A percentile compares a stretch with the other conserved stretches of the same genome.
phyloP scores from a whole-genome alignment of 1,140 invertebrate species.

The Tetramorium alpestre region DNA sequence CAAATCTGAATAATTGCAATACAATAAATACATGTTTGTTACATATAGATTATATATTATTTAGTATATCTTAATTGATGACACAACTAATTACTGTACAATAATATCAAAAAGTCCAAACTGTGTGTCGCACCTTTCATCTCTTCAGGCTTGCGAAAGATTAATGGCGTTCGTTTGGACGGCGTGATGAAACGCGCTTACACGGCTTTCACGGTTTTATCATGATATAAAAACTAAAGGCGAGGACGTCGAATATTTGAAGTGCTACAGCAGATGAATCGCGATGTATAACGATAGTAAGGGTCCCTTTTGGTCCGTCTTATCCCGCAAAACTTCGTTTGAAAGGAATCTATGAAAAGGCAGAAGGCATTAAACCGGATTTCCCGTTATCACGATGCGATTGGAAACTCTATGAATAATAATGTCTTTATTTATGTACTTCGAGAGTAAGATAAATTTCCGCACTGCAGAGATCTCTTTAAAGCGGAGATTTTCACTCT shows the following conservation, averaged over 20 bases:
- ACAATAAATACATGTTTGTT: background rate
- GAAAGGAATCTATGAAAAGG: conserved; percentile 36
- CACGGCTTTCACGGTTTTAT: conserved; percentile 42
- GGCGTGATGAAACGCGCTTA: conserved; percentile 1
- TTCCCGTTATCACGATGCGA: conserved; percentile 56
- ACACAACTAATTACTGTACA: background rate
- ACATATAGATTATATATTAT: no score
- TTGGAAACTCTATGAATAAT: conserved; percentile 73
- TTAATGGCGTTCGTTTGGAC: conserved; percentile 28
- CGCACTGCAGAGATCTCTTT: background rate
- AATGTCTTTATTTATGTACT: conserved; percentile 71
- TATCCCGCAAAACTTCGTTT: background rate
- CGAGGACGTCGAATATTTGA: conserved; percentile 40
- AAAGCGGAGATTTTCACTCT: conserved; percentile 26
- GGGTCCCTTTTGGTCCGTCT: conserved; percentile 14
- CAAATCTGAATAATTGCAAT: background rate
- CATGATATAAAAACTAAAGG: conserved; percentile 35
- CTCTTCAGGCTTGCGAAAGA: conserved; percentile 13
- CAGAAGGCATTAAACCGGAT: conserved; percentile 52
- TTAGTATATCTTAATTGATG: background rate
- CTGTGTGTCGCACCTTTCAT: background rate
- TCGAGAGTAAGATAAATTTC: conserved; percentile 37
- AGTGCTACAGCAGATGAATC: conserved; percentile 30
- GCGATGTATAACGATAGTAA: conserved; percentile 24
- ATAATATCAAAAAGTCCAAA: background rate